A percentile compares a stretch with the other conserved stretches of the same genome.
These are phyloP conservation scores for Cardiocondyla obscurior DNA, from an alignment of 1,140 invertebrate genomes.

Conservation along the genomic window DNA sequence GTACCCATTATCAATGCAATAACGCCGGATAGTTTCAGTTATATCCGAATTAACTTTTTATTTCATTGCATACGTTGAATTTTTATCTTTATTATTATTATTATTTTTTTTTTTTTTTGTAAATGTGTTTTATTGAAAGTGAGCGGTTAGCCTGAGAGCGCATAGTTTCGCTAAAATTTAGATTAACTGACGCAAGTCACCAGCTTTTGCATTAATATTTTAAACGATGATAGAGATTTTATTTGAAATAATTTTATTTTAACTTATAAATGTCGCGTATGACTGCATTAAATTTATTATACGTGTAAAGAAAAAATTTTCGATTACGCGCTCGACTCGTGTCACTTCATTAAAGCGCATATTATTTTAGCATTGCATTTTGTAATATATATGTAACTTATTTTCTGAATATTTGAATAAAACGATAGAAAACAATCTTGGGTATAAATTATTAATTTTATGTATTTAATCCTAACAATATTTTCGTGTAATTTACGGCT, in stretches of 20 bases:
- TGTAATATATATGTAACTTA: background rate
- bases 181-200: background rate
- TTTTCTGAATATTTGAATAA: background rate
- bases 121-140: conserved; percentile 1
- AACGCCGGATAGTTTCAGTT: background rate
- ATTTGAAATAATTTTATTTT: background rate
- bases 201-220: background rate
- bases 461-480: background rate
- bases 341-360: background rate
- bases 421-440: background rate
- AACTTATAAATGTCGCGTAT: background rate
- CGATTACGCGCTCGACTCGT: background rate
- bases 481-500: background rate
- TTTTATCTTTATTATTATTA: background rate
- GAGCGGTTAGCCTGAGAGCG: background rate
- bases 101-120: no score
- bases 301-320: background rate
- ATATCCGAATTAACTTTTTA: background rate
- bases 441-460: background rate
- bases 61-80: background rate
- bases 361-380: background rate
- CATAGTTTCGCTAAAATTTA: background rate
- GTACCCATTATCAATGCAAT: background rate
- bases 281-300: background rate
- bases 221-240: background rate